These are phyloP conservation scores for Thera obeliscata DNA, from an alignment of 2,888 invertebrate genomes.

Conservation along the genomic window DNA sequence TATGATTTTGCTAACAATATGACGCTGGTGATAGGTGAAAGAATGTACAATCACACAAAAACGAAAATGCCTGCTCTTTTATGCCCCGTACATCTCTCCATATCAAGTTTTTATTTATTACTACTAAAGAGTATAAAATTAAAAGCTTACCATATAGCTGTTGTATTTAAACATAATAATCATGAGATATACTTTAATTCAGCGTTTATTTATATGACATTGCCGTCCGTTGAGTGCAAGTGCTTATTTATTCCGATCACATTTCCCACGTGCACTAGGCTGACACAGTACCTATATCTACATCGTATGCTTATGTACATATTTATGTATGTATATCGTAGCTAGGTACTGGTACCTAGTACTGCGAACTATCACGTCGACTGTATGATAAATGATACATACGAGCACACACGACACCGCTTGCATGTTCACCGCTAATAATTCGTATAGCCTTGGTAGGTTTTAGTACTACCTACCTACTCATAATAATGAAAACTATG, in stretches of 20 bases:
- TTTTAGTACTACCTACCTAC: not conserved
- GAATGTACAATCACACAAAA: too few species aligned
- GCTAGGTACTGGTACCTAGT: constrained; percentile 36
- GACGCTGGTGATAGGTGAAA: too few species aligned
- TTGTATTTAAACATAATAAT: not conserved
- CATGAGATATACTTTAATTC: constrained; percentile 17
- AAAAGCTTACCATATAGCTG: not conserved
- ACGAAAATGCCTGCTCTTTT: too few species aligned
- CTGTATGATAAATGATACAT: constrained; percentile 36
- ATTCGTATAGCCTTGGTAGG: constrained; percentile 31
- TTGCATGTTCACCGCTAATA: constrained; percentile 47
- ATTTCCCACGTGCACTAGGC: constrained; percentile 61
- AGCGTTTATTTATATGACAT: constrained; percentile 50
- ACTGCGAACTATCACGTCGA: constrained; percentile 24
- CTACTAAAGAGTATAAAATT: not conserved
- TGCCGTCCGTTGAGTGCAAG: constrained; percentile 50
- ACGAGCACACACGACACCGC: constrained; percentile 31
- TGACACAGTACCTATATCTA: constrained; percentile 42
- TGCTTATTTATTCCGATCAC: constrained; percentile 67
- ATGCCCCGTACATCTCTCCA: too few species aligned
- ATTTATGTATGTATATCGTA: constrained; percentile 47
- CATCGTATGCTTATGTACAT: not conserved
- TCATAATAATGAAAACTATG: constrained; percentile 3
- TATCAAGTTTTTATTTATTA: too few species aligned
- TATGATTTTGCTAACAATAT: too few species aligned